Conservation (phyloP, 2,888 invertebrate species). For the Patella caerulea region DNA sequence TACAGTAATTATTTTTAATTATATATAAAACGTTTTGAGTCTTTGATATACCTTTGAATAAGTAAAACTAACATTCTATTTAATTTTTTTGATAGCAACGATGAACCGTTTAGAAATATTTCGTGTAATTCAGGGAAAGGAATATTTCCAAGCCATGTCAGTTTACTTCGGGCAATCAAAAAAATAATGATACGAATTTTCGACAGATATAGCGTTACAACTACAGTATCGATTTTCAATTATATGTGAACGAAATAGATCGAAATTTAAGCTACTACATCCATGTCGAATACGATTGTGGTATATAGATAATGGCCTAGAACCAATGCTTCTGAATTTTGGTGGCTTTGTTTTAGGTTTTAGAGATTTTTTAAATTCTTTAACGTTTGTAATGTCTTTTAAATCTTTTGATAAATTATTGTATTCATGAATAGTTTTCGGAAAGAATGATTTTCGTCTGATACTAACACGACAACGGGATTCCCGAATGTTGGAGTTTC, state of each 20-base stretch:
- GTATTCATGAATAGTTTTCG: not conserved
- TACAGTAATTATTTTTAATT: no score
- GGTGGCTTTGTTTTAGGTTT: not conserved
- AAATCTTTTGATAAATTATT: not conserved
- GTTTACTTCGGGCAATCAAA: no score
- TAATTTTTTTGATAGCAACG: no score
- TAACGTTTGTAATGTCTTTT: not conserved
- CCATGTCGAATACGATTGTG: not conserved
- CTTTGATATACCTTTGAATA: no score
- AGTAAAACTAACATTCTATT: no score
- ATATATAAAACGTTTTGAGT: no score
- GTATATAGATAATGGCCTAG: not conserved
- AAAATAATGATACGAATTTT: not conserved
- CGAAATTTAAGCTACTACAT: not conserved
- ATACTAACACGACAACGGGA: not conserved
- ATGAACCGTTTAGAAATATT: no score
- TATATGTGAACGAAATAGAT: not conserved
- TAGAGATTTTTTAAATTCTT: not conserved
- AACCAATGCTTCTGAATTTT: not conserved
- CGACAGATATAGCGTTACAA: not conserved
- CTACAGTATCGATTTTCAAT: not conserved
- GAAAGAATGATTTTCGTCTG: not conserved
- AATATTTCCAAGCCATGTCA: no score
- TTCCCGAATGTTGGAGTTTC: no score
- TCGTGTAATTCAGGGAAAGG: no score